These are phyloP conservation scores for Trogon surrucura DNA, from an alignment of 2,113 vertebrate genomes.

Conservation along the genomic window DNA sequence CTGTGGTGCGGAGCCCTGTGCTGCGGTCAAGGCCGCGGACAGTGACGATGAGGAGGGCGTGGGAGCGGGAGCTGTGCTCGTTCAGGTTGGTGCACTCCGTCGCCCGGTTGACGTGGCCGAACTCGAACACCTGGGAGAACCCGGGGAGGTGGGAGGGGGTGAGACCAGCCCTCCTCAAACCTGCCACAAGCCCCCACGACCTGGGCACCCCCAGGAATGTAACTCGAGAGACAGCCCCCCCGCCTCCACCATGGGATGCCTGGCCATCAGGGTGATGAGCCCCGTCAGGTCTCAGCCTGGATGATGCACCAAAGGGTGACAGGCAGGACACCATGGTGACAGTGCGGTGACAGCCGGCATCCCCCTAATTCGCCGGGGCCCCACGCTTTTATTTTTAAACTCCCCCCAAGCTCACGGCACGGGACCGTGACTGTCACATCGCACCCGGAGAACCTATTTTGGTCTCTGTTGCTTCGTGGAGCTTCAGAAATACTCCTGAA, in stretches of 20 bases:
- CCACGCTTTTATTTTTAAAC: conserved; percentile 11
- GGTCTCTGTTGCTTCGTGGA: background rate
- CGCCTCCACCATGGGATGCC: rapidly evolving
- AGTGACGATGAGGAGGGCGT: conserved; percentile 90
- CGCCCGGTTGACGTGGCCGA: conserved; percentile 87
- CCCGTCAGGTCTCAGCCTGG: background rate
- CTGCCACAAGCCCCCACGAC: background rate
- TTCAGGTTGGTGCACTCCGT: conserved; percentile 95
- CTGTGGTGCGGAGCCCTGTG: conserved; percentile 87
- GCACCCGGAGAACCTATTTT: background rate
- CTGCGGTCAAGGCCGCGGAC: conserved; percentile 85
- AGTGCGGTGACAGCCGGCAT: background rate
- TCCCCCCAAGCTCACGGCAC: background rate
- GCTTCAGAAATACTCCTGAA: background rate
- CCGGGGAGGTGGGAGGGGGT: rapidly evolving
- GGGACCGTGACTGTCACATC: background rate
- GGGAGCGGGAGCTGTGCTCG: conserved; percentile 94
- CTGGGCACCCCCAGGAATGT: rapidly evolving
- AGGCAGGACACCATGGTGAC: background rate
- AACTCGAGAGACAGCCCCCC: background rate
- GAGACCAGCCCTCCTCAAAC: background rate
- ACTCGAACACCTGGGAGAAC: conserved; percentile 85
- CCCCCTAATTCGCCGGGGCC: background rate
- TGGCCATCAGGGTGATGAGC: background rate
- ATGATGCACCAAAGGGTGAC: background rate